Conservation (phyloP, 2,113 vertebrate genomes). For the Anas platyrhynchos region DNA sequence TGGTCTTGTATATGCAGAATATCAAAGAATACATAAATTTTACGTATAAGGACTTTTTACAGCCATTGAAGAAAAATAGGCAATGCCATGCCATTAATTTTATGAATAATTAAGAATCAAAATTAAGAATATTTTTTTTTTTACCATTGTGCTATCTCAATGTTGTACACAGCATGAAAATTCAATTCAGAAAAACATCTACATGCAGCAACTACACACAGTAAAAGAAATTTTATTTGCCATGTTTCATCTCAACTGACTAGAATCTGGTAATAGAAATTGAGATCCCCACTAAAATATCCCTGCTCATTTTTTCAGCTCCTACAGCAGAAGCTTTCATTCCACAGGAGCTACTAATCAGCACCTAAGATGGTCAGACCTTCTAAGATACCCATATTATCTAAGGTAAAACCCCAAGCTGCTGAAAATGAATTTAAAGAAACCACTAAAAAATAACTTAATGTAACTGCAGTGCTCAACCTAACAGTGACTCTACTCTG, state of each 20-base stretch:
- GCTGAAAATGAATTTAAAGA: neutral
- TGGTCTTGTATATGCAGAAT: neutral
- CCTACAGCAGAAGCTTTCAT: neutral
- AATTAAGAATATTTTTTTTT: neutral
- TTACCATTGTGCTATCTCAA: neutral
- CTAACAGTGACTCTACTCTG: accelerated
- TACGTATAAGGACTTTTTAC: neutral
- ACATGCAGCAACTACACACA: neutral
- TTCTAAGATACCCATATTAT: neutral
- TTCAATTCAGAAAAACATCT: neutral
- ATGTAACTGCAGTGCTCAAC: neutral
- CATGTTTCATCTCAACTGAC: neutral
- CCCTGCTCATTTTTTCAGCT: neutral
- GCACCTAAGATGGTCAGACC: neutral
- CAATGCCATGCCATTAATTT: neutral
- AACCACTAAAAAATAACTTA: neutral
- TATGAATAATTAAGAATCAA: neutral
- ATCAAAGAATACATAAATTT: conserved; percentile 18
- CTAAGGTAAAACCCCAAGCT: neutral
- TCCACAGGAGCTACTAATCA: neutral
- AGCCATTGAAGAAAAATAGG: neutral
- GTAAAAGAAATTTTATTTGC: neutral
- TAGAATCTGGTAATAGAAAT: neutral
- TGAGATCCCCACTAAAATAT: neutral
- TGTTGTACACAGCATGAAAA: neutral